A percentile compares a stretch with the other conserved stretches of the same genome.
These are phyloP conservation scores for Hedychridium roseum DNA, from an alignment of 2,888 invertebrate species.

Conservation along the genomic window DNA sequence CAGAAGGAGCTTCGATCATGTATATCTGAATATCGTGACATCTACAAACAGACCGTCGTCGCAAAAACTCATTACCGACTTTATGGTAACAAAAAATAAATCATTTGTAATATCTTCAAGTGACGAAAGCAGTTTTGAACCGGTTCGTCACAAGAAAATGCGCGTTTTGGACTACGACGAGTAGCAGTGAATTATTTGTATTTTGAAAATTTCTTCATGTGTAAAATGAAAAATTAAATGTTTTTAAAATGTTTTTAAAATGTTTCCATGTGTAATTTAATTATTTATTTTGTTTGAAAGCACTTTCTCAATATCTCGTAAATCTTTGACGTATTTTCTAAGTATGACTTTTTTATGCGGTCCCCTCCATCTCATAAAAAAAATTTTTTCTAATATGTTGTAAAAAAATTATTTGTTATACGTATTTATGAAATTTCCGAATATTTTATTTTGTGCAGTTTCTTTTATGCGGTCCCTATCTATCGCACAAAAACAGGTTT, in stretches of 20 bases:
- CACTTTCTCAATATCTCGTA: slow-evolving; percentile 2
- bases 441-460: no score
- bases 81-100: slow-evolving; percentile 20
- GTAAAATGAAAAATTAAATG: slow-evolving; percentile 7
- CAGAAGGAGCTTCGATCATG: slow-evolving; percentile 10
- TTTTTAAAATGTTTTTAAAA: slow-evolving; percentile 7
- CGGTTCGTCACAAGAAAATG: slow-evolving; percentile 7
- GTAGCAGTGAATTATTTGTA: slow-evolving; percentile 2
- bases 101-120: slow-evolving; percentile 1
- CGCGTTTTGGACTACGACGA: slow-evolving; percentile 9
- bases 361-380: neutral
- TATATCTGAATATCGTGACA: slow-evolving; percentile 17
- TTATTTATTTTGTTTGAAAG: slow-evolving; percentile 10
- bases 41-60: no score
- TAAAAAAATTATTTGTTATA: neutral
- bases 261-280: slow-evolving; percentile 4
- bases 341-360: neutral
- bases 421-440: no score
- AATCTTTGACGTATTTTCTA: neutral
- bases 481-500: no score
- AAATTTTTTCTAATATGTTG: neutral
- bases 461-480: no score
- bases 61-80: no score
- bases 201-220: no score
- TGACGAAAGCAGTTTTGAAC: neutral